phyloP scores from a whole-genome alignment of 2,797 vertebrate species.

The Neostethus bicornis region DNA sequence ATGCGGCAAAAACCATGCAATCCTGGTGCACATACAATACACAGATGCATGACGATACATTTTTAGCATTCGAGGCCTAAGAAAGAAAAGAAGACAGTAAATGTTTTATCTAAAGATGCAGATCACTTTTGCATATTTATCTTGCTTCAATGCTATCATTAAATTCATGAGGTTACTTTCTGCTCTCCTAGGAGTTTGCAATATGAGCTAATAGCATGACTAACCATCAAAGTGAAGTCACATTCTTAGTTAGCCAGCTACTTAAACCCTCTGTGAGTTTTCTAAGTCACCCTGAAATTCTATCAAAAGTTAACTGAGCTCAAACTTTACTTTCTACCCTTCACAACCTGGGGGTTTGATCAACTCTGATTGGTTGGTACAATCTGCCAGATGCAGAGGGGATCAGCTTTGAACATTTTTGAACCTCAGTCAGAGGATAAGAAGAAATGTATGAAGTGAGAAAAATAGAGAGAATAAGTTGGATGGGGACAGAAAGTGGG shows the following conservation, averaged over 20 bases:
- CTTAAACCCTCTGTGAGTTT: conserved; percentile 18
- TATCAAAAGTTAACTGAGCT: conserved; percentile 64
- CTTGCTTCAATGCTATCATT: no score
- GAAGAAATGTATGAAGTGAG: conserved; percentile 2
- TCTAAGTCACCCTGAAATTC: conserved; percentile 65
- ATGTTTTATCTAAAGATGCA: not conserved
- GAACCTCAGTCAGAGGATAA: conserved; percentile 17
- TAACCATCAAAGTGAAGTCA: conserved; percentile 31
- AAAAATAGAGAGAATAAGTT: conserved; percentile 18
- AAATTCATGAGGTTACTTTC: not conserved
- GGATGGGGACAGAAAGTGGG: conserved; percentile 21
- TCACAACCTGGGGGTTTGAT: conserved; percentile 33
- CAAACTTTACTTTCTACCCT: conserved; percentile 50
- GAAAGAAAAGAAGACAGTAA: no score
- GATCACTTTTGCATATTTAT: no score
- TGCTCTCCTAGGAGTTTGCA: conserved; percentile 5
- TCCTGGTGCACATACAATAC: no score
- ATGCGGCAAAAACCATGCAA: no score
- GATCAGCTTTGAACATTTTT: conserved; percentile 51
- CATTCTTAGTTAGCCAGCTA: conserved; percentile 23
- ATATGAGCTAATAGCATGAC: conserved; percentile 1
- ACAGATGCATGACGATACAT: no score
- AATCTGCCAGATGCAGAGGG: conserved; percentile 44
- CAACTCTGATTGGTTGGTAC: conserved; percentile 34
- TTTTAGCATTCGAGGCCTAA: no score